These are phyloP conservation scores for Phylloscopus trochiloides DNA, from an alignment of 2,113 vertebrate genomes.

Conservation along the genomic window DNA sequence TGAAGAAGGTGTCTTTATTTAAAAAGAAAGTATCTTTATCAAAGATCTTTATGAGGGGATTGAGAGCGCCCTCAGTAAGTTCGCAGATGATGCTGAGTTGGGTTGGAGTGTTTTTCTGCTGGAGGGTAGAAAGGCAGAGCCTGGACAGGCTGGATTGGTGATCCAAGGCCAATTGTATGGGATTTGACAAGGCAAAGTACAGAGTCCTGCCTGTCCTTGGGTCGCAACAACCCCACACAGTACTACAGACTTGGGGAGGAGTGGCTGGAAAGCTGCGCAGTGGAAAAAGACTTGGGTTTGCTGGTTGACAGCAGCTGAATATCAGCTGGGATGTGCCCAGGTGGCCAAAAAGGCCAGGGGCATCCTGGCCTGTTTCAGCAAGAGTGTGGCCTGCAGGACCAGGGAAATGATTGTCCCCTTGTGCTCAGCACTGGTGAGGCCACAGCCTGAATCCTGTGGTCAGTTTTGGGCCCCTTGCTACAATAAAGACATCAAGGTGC, in stretches of 20 bases:
- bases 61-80: fast-evolving
- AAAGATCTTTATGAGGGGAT: background rate
- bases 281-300: background rate
- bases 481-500: background rate
- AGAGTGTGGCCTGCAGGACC: background rate
- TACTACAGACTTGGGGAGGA: background rate
- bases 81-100: fast-evolving
- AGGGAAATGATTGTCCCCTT: background rate
- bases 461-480: background rate
- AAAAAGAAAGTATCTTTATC: background rate
- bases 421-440: background rate
- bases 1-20: background rate
- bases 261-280: background rate
- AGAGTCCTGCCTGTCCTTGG: background rate
- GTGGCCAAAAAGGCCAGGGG: background rate
- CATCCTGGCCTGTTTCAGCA: background rate
- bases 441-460: fast-evolving
- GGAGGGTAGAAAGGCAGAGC: background rate
- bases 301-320: fast-evolving
- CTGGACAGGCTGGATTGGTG: background rate
- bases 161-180: fast-evolving
- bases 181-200: background rate
- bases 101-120: background rate
- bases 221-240: background rate
- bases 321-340: background rate